These are phyloP conservation scores for Cariama cristata DNA, from an alignment of 2,113 vertebrate genomes.

Conservation along the genomic window DNA sequence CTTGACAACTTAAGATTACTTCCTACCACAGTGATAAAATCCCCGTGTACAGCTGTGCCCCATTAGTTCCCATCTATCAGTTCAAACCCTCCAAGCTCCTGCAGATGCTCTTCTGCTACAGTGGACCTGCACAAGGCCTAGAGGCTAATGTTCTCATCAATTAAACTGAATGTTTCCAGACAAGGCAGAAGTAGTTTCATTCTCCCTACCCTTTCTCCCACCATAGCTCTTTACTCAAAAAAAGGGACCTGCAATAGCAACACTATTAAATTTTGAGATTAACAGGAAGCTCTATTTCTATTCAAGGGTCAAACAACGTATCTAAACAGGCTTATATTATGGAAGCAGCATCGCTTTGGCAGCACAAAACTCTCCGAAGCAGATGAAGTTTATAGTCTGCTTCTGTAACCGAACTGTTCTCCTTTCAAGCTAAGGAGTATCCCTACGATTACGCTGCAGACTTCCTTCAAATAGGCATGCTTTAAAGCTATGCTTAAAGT, in stretches of 20 bases:
- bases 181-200: not conserved
- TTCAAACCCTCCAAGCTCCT: not conserved
- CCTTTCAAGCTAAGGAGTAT: not conserved
- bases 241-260: accelerated
- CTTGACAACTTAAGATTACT: not conserved
- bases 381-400: not conserved
- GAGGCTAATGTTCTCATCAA: not conserved
- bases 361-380: not conserved
- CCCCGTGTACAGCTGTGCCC: too few relatives aligned
- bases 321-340: not conserved
- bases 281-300: not conserved
- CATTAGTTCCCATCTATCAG: not conserved
- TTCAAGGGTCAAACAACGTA: not conserved
- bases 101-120: not conserved
- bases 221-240: not conserved
- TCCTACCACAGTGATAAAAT: not conserved
- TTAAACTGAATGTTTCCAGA: not conserved
- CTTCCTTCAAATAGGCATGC: not conserved
- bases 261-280: not conserved
- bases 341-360: not conserved
- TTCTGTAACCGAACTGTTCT: not conserved
- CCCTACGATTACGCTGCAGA: not conserved
- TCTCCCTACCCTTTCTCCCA: not conserved
- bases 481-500: not conserved
- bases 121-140: not conserved